Evolutionary conservation across 1,140 invertebrate species (phyloP).

Genomic region (Drosophila watanabei): DNA sequence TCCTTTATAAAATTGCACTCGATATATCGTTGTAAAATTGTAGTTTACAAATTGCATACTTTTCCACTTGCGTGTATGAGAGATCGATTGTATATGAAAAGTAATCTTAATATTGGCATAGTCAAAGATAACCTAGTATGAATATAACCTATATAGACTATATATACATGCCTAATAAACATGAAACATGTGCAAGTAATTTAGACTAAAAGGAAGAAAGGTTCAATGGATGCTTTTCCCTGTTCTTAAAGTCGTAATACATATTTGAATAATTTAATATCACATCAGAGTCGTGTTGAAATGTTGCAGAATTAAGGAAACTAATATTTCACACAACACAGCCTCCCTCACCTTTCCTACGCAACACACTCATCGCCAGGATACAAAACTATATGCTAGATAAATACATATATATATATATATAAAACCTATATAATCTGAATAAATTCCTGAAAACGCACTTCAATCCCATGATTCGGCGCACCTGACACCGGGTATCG

Average conservation of each 20-base stretch:
- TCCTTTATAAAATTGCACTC: constrained; percentile 36
- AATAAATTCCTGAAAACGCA: constrained; percentile 63
- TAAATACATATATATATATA: constrained; percentile 25
- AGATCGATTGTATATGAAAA: constrained; percentile 45
- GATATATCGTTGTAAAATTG: constrained; percentile 44
- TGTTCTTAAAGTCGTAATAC: constrained; percentile 18
- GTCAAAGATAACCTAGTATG: constrained; percentile 49
- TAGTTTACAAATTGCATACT: constrained; percentile 35
- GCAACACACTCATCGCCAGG: constrained; percentile 46
- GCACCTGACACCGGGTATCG: constrained; percentile 15
- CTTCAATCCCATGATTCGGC: constrained; percentile 62
- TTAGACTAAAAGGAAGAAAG: constrained; percentile 2
- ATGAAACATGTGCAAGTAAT: constrained; percentile 51
- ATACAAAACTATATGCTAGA: constrained; percentile 53
- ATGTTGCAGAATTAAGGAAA: constrained; percentile 19
- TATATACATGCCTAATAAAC: constrained; percentile 40
- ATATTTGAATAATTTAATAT: constrained; percentile 44
- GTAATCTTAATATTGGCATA: constrained; percentile 56
- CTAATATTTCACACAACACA: constrained; percentile 10
- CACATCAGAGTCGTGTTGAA: constrained; percentile 41
- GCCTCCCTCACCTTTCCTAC: not conserved
- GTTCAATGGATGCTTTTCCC: not conserved
- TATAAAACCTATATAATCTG: constrained; percentile 50
- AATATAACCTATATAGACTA: constrained; percentile 40
- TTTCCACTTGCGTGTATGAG: constrained; percentile 13